Evolutionary conservation across 2,797 vertebrate species (phyloP), one percentile per base, ranked within the genome.

Genomic region (Heliangelus exortis): DNA sequence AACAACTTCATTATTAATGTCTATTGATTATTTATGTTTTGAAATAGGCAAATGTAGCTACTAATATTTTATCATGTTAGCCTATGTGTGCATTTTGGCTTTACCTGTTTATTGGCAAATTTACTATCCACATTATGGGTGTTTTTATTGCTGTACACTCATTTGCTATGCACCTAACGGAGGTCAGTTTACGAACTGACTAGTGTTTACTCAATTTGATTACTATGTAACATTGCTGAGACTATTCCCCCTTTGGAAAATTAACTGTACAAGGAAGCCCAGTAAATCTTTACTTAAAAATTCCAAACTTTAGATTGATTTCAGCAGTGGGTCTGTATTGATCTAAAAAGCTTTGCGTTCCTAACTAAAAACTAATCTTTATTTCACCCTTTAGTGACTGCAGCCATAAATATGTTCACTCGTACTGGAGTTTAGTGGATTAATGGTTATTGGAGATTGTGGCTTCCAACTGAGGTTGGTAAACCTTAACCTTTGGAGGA

Each of bases 221-320:
- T 97, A 97, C 96, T 96, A 85, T 95, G 97, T 97, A 97, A 97
- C 97, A 95, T 96, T 97, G 92, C 91, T 92, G 90, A 96, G 96
- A 87, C 96, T 90, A 87, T 94, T 96, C 94, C 82, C 95, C 95
- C 96, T 97, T 96, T 95, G 95, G 97, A 98, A 97, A 97, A 98
- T 97, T 97, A 98, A 97, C 97, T 94, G 95, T 97, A 97, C 96
- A 95, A 96, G 95, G 89, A 97, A 98, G 95, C 94, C 96, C 92
- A 97, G 97, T 98, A 98, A 98, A 98, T 98, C 98, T 98, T 98
- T 98, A 98, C 97, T 98, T 98, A 98, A 98, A 98, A 98, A 98
- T 98, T 98, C 97, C 96, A 97, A 98, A 98, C 98, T 98, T 98
- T 97, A 98, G 98, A 98, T 98, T 98, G 98, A 98, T 98, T 98